phyloP scores from a whole-genome alignment of 1,140 invertebrate genomes.

The Dendrolimus punctatus region DNA sequence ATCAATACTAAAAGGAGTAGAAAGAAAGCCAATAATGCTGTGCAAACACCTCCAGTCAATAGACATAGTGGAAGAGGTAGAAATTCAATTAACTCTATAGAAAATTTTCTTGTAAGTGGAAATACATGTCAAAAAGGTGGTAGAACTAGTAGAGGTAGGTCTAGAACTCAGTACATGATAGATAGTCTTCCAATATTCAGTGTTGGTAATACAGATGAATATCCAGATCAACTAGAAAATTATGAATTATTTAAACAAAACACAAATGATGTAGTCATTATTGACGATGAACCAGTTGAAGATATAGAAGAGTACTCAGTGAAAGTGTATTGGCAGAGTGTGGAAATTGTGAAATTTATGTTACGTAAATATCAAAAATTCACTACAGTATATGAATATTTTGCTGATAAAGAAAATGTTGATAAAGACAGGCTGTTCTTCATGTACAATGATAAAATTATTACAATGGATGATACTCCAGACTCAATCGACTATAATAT shows the following conservation, averaged over 20 bases:
- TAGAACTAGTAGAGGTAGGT: slow-evolving; percentile 3
- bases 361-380: slow-evolving; percentile 49
- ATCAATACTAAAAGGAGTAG: not conserved
- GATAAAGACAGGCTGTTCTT: slow-evolving; percentile 36
- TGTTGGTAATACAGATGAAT: slow-evolving; percentile 49
- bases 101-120: not conserved
- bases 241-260: slow-evolving; percentile 31
- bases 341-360: slow-evolving; percentile 35
- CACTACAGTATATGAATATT: slow-evolving; percentile 42
- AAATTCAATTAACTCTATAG: too few species aligned
- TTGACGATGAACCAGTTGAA: slow-evolving; percentile 20
- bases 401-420: slow-evolving; percentile 34
- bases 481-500: slow-evolving; percentile 48
- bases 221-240: slow-evolving; percentile 32
- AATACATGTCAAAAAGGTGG: not conserved
- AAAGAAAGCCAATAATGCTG: not conserved
- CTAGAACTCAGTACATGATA: not conserved
- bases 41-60: not conserved
- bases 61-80: not conserved
- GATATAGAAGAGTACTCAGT: slow-evolving; percentile 52
- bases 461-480: slow-evolving; percentile 42
- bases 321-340: slow-evolving; percentile 50
- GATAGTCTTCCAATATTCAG: slow-evolving; percentile 25
- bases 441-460: slow-evolving; percentile 40
- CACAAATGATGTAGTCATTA: slow-evolving; percentile 12